Percentiles rank a stretch among this genome's conserved stretches.
These are phyloP conservation scores for Ochropleura leucogaster DNA, from an alignment of 2,888 invertebrate genomes.

Conservation along the genomic window DNA sequence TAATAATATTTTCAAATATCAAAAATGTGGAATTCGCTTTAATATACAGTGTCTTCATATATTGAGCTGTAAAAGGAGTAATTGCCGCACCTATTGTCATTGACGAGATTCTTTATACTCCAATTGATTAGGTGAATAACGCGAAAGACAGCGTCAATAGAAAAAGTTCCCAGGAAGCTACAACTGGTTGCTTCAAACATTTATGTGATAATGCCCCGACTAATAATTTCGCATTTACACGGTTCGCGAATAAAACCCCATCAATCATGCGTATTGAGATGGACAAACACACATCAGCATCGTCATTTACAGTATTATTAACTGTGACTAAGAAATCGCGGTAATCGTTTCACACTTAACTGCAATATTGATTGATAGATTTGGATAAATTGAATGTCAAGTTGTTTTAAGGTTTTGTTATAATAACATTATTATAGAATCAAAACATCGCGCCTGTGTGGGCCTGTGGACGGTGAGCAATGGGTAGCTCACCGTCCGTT, in stretches of 20 bases:
- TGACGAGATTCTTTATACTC: too few relatives aligned
- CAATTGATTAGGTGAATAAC: too few relatives aligned
- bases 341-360: slow-evolving; percentile 33
- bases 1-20: too few relatives aligned
- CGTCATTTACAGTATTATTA: slow-evolving; percentile 31
- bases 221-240: slow-evolving; percentile 51
- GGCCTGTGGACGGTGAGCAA: too few relatives aligned
- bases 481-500: too few relatives aligned
- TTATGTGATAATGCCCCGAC: neutral
- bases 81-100: too few relatives aligned
- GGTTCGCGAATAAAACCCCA: slow-evolving; percentile 18
- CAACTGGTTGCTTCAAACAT: slow-evolving; percentile 40
- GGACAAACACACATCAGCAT: slow-evolving; percentile 27
- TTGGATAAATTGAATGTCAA: neutral
- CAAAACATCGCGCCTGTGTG: too few relatives aligned
- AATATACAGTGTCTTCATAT: too few relatives aligned
- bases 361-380: slow-evolving; percentile 12
- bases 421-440: neutral
- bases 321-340: slow-evolving; percentile 40
- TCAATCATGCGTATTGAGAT: slow-evolving; percentile 8
- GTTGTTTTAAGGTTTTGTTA: neutral
- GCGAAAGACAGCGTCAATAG: too few relatives aligned
- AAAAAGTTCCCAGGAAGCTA: neutral
- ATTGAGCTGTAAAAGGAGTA: too few relatives aligned
- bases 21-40: too few relatives aligned